These are phyloP conservation scores for Heterotilapia buettikoferi DNA, from an alignment of 2,113 vertebrate species.

Conservation along the genomic window DNA sequence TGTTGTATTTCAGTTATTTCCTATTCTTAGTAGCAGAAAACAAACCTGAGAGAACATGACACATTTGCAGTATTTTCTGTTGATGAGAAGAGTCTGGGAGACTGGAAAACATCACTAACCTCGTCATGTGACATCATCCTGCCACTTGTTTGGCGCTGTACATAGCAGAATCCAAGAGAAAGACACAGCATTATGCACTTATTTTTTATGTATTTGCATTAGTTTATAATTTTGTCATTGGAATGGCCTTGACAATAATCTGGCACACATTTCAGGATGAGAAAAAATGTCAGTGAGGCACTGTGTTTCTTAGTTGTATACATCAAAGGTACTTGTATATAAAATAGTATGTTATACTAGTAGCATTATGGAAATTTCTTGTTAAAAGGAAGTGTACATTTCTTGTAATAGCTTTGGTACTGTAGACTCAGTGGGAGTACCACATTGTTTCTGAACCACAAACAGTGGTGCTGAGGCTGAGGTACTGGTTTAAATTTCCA, in stretches of 20 bases:
- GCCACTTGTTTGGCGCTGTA: background rate
- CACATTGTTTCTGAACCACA: background rate
- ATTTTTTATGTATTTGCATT: slow-evolving; percentile 16
- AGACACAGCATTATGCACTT: slow-evolving; percentile 43
- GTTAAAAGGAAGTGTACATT: background rate
- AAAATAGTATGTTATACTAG: background rate
- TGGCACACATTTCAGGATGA: slow-evolving; percentile 2
- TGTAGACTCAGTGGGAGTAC: background rate
- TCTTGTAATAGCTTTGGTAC: slow-evolving; percentile 9
- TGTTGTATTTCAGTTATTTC: background rate
- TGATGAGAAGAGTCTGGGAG: background rate
- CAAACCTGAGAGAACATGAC: background rate
- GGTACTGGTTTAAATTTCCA: background rate
- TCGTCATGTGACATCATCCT: background rate
- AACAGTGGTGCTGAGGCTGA: slow-evolving; percentile 9
- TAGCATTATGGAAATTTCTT: background rate
- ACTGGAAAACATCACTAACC: background rate
- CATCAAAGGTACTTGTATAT: background rate
- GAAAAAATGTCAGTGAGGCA: background rate
- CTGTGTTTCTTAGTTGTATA: slow-evolving; percentile 1
- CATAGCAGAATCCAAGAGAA: background rate
- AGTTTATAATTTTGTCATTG: background rate
- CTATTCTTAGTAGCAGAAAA: background rate
- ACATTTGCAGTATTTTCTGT: background rate
- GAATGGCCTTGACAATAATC: background rate